These are phyloP conservation scores for Sorex fumeus DNA, from an alignment of 2,113 vertebrate genomes.

Conservation along the genomic window DNA sequence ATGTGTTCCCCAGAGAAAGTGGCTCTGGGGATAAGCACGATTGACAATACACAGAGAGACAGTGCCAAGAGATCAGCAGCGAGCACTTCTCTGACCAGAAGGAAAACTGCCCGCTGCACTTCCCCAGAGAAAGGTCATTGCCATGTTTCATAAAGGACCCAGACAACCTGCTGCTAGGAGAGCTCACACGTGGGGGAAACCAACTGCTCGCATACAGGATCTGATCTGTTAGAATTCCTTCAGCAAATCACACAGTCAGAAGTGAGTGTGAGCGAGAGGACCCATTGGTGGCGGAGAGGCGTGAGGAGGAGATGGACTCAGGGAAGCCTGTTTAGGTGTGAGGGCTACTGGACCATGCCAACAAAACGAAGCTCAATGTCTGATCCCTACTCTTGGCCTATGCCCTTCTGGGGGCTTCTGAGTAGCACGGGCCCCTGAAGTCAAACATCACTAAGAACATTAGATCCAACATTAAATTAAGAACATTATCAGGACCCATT, in stretches of 20 bases:
- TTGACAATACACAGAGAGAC: background rate
- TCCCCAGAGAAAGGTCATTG: slow-evolving; percentile 6
- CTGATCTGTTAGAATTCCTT: slow-evolving; percentile 53
- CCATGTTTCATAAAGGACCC: slow-evolving; percentile 48
- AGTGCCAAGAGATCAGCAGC: background rate
- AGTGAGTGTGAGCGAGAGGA: slow-evolving; percentile 63
- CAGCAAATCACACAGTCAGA: slow-evolving; percentile 64
- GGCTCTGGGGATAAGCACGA: background rate
- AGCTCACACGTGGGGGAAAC: slow-evolving; percentile 46
- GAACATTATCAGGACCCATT: background rate
- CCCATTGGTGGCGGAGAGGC: slow-evolving; percentile 61
- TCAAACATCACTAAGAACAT: slow-evolving; percentile 48
- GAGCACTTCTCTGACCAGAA: slow-evolving; percentile 43
- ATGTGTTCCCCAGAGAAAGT: no score
- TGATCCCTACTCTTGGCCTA: background rate
- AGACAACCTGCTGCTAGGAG: slow-evolving; percentile 55
- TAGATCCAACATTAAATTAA: background rate
- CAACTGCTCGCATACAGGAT: slow-evolving; percentile 49
- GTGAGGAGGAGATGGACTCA: slow-evolving; percentile 69
- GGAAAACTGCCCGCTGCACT: background rate
- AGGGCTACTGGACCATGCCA: background rate
- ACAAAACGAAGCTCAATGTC: slow-evolving; percentile 49
- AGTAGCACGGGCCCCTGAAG: background rate
- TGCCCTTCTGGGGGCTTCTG: background rate
- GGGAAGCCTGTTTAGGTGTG: slow-evolving; percentile 45